Conservation (phyloP, 2,797 vertebrate species). For the Epinephelus coioides region DNA sequence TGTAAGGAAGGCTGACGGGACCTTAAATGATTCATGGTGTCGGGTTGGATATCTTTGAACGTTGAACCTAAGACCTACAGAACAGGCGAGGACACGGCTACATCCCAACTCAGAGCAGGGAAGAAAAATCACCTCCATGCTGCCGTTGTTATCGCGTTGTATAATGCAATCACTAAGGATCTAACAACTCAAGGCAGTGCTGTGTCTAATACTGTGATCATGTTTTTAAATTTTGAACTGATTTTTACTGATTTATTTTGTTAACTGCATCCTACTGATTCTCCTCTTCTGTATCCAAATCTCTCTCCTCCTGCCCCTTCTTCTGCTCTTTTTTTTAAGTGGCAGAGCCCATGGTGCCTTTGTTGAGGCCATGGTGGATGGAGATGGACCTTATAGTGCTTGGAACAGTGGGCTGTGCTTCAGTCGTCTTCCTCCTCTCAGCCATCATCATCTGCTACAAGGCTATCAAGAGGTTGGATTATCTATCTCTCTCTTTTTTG, state of each 20-base stretch:
- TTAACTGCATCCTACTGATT: constrained; percentile 22
- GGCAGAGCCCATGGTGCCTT: constrained; percentile 83
- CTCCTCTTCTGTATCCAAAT: constrained; percentile 29
- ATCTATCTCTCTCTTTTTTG: not conserved
- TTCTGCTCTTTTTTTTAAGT: constrained; percentile 75
- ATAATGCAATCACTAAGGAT: constrained; percentile 25
- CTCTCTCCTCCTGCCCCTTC: constrained; percentile 38
- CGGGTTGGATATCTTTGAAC: constrained; percentile 79
- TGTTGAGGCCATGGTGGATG: constrained; percentile 91
- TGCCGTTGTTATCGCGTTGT: constrained; percentile 38
- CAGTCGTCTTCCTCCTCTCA: constrained; percentile 92
- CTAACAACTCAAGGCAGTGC: not conserved
- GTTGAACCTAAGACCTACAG: constrained; percentile 73
- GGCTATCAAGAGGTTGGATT: constrained; percentile 95
- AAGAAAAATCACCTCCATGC: constrained; percentile 30
- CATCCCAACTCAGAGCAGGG: constrained; percentile 32
- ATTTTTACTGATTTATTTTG: constrained; percentile 8
- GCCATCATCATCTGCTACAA: constrained; percentile 98
- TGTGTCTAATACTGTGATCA: not conserved
- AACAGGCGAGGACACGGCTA: constrained; percentile 63
- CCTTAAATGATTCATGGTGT: constrained; percentile 83
- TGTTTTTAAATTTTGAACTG: not conserved
- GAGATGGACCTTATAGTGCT: constrained; percentile 92
- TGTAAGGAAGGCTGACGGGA: constrained; percentile 74
- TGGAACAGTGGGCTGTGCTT: constrained; percentile 90